Evolutionary conservation across 2,797 vertebrate genomes (phyloP).

Genomic region (Loris lydekkerianus): DNA sequence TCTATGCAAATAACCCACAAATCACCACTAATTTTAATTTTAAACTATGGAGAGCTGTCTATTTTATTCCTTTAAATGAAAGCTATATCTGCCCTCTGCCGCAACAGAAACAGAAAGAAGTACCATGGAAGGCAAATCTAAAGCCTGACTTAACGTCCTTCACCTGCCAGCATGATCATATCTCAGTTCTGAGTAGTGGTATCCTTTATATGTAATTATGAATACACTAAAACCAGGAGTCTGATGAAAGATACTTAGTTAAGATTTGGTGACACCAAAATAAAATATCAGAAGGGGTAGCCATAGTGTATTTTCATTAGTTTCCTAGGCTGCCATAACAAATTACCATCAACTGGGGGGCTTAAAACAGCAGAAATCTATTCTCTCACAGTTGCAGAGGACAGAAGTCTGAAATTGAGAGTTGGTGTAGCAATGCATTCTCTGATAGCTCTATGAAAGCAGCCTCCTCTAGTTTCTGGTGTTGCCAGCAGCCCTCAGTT

Average conservation of each 20-base stretch:
- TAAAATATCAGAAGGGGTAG: background rate
- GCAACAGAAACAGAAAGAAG: background rate
- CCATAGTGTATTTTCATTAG: background rate
- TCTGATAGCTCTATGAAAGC: background rate
- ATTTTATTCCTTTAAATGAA: conserved; percentile 20
- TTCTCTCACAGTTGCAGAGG: background rate
- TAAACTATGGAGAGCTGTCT: background rate
- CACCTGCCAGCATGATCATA: background rate
- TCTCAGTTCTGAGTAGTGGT: background rate
- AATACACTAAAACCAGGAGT: background rate
- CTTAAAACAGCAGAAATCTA: background rate
- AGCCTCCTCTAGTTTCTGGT: background rate
- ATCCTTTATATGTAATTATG: background rate
- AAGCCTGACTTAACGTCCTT: background rate
- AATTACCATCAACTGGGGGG: background rate
- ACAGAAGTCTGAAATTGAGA: background rate
- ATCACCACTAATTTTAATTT: background rate
- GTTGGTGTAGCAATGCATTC: background rate
- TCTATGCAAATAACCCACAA: background rate
- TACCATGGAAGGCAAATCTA: background rate
- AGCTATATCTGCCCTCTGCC: background rate
- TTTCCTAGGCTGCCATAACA: background rate
- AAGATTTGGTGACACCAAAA: background rate
- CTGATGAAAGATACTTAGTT: background rate
- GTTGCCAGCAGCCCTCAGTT: background rate